Percentiles rank a stretch among this genome's conserved stretches.
Evolutionary conservation across 1,140 invertebrate genomes (phyloP).

Genomic region (Temnothorax longispinosus): DNA sequence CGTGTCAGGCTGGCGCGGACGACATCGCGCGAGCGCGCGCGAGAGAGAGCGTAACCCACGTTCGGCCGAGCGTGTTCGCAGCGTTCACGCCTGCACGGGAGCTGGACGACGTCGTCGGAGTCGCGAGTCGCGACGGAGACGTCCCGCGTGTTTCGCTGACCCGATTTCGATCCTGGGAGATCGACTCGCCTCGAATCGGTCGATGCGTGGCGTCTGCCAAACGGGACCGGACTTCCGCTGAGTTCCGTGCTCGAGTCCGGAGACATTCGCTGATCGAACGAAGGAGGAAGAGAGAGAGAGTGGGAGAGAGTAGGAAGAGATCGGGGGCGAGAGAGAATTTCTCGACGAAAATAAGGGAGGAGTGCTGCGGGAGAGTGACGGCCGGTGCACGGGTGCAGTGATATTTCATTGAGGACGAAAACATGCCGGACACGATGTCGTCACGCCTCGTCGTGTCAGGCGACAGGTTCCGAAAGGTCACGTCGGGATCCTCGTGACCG

Average conservation of each 20-base stretch:
- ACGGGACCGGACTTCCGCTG: too few relatives aligned
- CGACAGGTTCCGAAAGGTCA: slow-evolving; percentile 28
- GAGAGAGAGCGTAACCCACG: background rate
- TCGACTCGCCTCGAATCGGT: background rate
- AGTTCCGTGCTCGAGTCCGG: background rate
- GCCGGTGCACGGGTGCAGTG: background rate
- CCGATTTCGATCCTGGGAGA: background rate
- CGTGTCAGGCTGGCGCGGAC: background rate
- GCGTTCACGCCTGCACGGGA: background rate
- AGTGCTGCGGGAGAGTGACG: background rate
- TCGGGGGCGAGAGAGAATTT: background rate
- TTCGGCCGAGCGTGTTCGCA: background rate
- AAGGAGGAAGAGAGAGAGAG: background rate
- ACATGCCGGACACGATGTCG: slow-evolving; percentile 57
- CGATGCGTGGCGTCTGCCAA: too few relatives aligned
- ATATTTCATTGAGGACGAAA: slow-evolving; percentile 42
- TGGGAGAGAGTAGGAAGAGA: background rate
- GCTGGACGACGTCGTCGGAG: background rate
- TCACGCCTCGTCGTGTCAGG: slow-evolving; percentile 36
- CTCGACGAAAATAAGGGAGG: background rate
- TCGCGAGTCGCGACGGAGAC: background rate
- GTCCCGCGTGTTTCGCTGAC: background rate
- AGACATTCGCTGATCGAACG: background rate
- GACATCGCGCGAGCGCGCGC: background rate
- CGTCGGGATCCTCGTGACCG: slow-evolving; percentile 26